Percentiles rank a stretch among this genome's conserved stretches.
phyloP scores from a whole-genome alignment of 2,113 vertebrate species.

The Dasyprocta punctata region DNA sequence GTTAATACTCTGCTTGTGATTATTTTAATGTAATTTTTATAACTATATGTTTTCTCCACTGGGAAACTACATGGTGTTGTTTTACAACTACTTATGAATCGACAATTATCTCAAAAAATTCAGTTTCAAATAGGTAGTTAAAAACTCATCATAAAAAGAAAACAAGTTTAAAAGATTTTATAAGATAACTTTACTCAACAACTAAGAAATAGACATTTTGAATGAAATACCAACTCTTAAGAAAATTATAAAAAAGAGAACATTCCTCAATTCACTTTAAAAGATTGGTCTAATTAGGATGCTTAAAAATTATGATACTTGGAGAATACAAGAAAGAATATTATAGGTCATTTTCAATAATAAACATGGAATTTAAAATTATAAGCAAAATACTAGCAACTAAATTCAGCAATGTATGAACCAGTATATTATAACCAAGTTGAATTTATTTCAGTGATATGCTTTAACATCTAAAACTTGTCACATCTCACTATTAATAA shows the following conservation, averaged over 20 bases:
- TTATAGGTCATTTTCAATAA: not conserved
- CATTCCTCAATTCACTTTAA: not conserved
- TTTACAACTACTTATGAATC: not conserved
- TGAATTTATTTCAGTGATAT: not conserved
- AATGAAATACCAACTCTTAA: not conserved
- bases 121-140: not conserved
- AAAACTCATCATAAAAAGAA: not conserved
- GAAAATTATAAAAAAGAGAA: not conserved
- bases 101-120: not conserved
- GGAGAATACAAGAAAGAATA: not conserved
- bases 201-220: not conserved
- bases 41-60: not conserved
- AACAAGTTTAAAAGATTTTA: not conserved
- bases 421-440: not conserved
- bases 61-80: not conserved
- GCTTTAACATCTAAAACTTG: not conserved
- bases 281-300: not conserved
- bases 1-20: not conserved
- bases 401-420: not conserved
- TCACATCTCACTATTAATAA: not conserved
- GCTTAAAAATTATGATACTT: not conserved
- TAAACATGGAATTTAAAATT: not conserved
- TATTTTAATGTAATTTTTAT: not conserved
- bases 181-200: not conserved
- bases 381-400: not conserved